Percentiles rank a stretch among this genome's conserved stretches.
These are phyloP conservation scores for Leptocoma aspasia DNA, from an alignment of 2,113 vertebrate species.

Conservation along the genomic window DNA sequence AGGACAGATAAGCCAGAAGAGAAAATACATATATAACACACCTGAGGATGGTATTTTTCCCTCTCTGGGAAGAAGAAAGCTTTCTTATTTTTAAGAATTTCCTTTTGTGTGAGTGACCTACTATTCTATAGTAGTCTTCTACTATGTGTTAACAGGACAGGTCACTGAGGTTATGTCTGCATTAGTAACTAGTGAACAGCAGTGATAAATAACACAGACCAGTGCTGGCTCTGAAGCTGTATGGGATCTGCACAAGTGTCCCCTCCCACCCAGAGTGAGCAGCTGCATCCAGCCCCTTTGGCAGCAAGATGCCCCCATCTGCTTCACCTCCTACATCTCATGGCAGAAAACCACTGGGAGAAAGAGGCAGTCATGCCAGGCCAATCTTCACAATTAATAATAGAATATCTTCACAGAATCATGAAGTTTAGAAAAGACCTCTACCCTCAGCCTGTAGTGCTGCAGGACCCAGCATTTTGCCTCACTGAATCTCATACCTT, in stretches of 20 bases:
- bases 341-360: background rate
- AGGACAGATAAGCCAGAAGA: background rate
- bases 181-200: background rate
- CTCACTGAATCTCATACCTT: background rate
- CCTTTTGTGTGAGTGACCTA: background rate
- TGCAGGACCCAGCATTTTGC: background rate
- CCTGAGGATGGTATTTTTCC: background rate
- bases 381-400: too few relatives aligned
- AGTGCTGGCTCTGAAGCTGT: background rate
- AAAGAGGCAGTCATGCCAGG: background rate
- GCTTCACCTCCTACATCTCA: rapidly evolving
- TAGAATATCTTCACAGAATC: background rate
- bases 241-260: background rate
- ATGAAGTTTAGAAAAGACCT: background rate
- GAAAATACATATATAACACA: background rate
- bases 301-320: background rate
- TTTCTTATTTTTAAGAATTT: background rate
- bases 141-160: background rate
- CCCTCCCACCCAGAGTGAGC: background rate
- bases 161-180: background rate
- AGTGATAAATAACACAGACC: background rate
- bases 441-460: background rate
- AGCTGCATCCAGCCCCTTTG: background rate
- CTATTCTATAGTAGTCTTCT: background rate
- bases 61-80: background rate